Evolutionary conservation across 2,113 vertebrate species (phyloP), one percentile per base, ranked within the genome.

Genomic region (Notiomystis cincta): DNA sequence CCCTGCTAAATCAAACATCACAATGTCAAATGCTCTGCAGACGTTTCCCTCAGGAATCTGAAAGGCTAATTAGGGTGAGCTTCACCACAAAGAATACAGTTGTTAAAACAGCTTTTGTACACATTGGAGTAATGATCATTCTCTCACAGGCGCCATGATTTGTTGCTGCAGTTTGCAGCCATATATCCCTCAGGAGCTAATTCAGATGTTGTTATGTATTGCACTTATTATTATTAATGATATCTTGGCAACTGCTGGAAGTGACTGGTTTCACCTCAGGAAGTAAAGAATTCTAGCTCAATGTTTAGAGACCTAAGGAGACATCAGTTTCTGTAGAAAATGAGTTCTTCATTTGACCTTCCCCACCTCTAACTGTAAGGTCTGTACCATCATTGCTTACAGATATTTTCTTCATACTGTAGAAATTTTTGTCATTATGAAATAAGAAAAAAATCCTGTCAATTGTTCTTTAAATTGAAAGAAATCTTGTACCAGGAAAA

Each of bases 51-150:
- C 58, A 97, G 98, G 99, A 98, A 98, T 98, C 97, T 98, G 98
- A 98, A 97, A 98, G 98, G 99, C 99, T 99, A 99, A 99, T 99
- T 99, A 99, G 99, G 98, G 99, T 99, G 99, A 99, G 98, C 98
- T 98, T 98, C 98, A 98, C 97, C 94, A 96, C 98, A 97, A 98
- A 98, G 97, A 98, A 98, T 98, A 98, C 97, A 98, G 98, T 98
- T 99, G 98, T 98, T 98, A 98, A 97, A 98, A 97, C 98, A 98
- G 98, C 96, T 98, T 97, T 98, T 98, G 97, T 98, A 97, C 97
- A 98, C 97, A 96, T 89, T 97, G 97, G 97, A 98, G 98, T 98
- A 98, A 99, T 98, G 98, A 98, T 98, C 96, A 97, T 97, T 98
- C 97, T 97, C 64, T 96, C 97, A 98, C 84, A 97, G 95, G 97